Base-by-base conservation (phyloP, 2,113 vertebrate genomes). In the Neolamprologus modestus region DNA sequence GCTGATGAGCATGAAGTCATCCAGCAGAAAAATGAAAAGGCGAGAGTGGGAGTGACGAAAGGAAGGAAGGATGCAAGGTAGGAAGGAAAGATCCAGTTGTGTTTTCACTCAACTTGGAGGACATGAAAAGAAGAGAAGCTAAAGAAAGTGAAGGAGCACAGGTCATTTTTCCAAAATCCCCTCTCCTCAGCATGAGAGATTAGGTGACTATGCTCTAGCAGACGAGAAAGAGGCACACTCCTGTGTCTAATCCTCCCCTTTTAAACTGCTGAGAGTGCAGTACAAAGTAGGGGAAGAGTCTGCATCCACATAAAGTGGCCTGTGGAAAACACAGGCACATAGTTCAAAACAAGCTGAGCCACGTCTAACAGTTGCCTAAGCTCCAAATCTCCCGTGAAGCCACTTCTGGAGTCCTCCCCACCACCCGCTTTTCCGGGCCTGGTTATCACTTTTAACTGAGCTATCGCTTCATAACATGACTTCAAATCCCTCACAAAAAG, bases 111-210 rank as follows among this genome's bases (percentile, higher is more conserved):
- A 54, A 52, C 61, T 85, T 80, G 57, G 81, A 84, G 73, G 78
- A 84, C 50, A 53, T 87, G 5, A 81, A 83, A 71, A 47, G 68
- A 85, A 35, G 59, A 84, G 81, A 28, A 31, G 83, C 52, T n/a
- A 21, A 73, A 83, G 50, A 88, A 84, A 91, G 89, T 84, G 85
- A 88, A 91, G 89, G 87, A 94, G 90, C 86, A 81, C 84, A 84
- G 94, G 92, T 95, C 91, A 91, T 94, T 94, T 94, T 91, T 82
- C 81, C 84, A 88, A 95, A 95, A 95, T 94, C 91, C 91, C 68
- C 78, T 82, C 92, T 92, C 68, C 89, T 95, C 92, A 86, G 92
- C 50, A 24, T 42, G 6, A 89, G 86, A 93, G 95, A 96, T 96
- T 92, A 95, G 89, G 59, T 54, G 71, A 54, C 81, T 87, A 71